Percentiles rank a stretch among this genome's conserved stretches.
Evolutionary conservation across 2,797 vertebrate genomes (phyloP).

Genomic region (Pseudochromis fuscus): DNA sequence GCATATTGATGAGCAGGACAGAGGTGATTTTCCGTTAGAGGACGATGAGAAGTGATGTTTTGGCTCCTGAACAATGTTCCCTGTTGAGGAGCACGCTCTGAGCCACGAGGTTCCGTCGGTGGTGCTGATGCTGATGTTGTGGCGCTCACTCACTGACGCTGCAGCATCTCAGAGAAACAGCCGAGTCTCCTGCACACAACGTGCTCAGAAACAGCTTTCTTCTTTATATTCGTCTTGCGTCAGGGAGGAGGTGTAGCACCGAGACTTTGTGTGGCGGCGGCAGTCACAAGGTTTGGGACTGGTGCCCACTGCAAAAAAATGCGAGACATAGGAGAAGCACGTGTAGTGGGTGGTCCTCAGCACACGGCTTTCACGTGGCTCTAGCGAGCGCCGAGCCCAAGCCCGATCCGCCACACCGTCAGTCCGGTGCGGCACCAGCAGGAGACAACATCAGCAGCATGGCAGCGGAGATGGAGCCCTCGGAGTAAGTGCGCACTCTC

Average conservation of each 20-base stretch:
- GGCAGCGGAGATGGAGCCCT: slow-evolving; percentile 84
- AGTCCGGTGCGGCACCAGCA: slow-evolving; percentile 66
- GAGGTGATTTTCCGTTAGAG: slow-evolving; percentile 29
- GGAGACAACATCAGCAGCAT: slow-evolving; percentile 75
- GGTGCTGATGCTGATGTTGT: slow-evolving; percentile 67
- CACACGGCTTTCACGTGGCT: slow-evolving; percentile 81
- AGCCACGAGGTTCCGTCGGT: slow-evolving; percentile 59
- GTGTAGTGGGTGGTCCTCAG: slow-evolving; percentile 81
- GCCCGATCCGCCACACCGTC: slow-evolving; percentile 31
- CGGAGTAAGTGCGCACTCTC: slow-evolving; percentile 80
- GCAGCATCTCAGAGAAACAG: slow-evolving; percentile 51
- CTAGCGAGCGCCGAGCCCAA: slow-evolving; percentile 58
- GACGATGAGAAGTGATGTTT: slow-evolving; percentile 15
- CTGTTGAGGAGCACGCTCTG: slow-evolving; percentile 52
- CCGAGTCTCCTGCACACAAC: slow-evolving; percentile 51
- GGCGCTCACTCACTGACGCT: no score
- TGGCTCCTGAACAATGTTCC: slow-evolving; percentile 1
- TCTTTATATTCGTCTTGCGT: slow-evolving; percentile 51
- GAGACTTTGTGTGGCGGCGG: slow-evolving; percentile 28
- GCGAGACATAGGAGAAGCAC: slow-evolving; percentile 72
- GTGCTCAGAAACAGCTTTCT: slow-evolving; percentile 47
- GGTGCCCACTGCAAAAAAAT: slow-evolving; percentile 23
- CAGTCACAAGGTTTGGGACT: slow-evolving; percentile 56
- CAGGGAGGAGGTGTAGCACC: slow-evolving; percentile 26
- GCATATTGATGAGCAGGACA: slow-evolving; percentile 42